phyloP scores from a whole-genome alignment of 2,888 invertebrate species.

The Epistrophe grossulariae region DNA sequence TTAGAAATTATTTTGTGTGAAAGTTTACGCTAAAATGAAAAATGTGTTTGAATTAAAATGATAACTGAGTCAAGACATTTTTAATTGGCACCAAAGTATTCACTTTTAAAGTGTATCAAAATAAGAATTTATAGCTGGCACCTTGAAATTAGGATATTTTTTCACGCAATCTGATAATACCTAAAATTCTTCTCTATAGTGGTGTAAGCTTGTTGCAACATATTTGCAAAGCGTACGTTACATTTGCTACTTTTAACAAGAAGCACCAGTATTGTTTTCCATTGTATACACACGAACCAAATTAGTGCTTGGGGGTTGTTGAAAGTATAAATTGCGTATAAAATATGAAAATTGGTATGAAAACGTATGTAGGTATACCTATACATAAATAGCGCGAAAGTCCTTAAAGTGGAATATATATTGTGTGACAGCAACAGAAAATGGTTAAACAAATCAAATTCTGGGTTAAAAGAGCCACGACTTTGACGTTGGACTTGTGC shows the following conservation, averaged over 20 bases:
- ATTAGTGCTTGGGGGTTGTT: background rate
- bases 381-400: background rate
- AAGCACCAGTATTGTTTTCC: background rate
- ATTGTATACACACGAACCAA: too few relatives aligned
- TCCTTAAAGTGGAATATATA: constrained; percentile 7
- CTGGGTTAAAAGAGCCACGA: constrained; percentile 11
- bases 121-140: too few relatives aligned
- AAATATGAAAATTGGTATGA: constrained; percentile 5
- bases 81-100: too few relatives aligned
- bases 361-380: background rate
- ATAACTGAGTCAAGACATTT: too few relatives aligned
- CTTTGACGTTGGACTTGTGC: background rate
- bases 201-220: background rate
- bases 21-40: too few relatives aligned
- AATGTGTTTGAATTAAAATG: too few relatives aligned
- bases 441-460: constrained; percentile 4
- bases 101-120: too few relatives aligned
- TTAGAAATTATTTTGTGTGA: too few relatives aligned
- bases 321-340: background rate
- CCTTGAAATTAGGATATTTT: background rate
- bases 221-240: constrained; percentile 3
- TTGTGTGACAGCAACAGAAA: constrained; percentile 5
- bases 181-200: background rate
- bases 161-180: background rate
- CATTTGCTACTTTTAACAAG: constrained; percentile 8